Conservation (phyloP, 2,113 vertebrate genomes). For the Petaurus breviceps region DNA sequence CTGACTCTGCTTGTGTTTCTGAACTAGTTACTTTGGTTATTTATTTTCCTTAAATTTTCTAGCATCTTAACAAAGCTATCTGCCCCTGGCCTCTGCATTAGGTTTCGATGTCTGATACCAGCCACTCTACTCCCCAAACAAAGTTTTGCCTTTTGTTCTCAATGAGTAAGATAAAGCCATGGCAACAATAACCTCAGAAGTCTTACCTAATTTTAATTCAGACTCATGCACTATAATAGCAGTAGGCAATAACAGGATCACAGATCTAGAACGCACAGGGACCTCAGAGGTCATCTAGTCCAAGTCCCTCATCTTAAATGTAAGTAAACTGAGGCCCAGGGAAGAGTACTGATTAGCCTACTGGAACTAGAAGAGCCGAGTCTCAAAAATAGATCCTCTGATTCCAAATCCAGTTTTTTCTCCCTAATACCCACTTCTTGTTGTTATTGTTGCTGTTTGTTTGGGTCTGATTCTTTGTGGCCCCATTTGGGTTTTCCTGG, state of each 20-base stretch:
- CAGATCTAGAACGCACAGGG: background rate
- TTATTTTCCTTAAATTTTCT: background rate
- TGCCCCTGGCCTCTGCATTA: background rate
- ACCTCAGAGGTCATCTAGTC: background rate
- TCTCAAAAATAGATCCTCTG: background rate
- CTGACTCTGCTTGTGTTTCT: background rate
- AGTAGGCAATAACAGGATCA: background rate
- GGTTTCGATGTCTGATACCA: background rate
- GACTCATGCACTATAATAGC: background rate
- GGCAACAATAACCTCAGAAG: background rate
- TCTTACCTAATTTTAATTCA: background rate
- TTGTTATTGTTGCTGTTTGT: too few relatives aligned
- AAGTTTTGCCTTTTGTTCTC: background rate
- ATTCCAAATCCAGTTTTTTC: background rate
- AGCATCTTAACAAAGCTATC: background rate
- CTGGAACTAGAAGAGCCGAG: background rate
- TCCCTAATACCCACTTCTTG: too few relatives aligned
- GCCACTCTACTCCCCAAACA: background rate
- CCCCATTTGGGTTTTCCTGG: too few relatives aligned
- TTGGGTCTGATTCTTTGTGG: too few relatives aligned
- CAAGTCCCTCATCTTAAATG: background rate
- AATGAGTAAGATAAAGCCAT: background rate
- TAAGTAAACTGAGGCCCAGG: background rate
- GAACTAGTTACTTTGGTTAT: background rate
- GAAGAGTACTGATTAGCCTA: background rate